Evolutionary conservation across 2,888 invertebrate species (phyloP).

Genomic region (Scaptomyza polygonia): DNA sequence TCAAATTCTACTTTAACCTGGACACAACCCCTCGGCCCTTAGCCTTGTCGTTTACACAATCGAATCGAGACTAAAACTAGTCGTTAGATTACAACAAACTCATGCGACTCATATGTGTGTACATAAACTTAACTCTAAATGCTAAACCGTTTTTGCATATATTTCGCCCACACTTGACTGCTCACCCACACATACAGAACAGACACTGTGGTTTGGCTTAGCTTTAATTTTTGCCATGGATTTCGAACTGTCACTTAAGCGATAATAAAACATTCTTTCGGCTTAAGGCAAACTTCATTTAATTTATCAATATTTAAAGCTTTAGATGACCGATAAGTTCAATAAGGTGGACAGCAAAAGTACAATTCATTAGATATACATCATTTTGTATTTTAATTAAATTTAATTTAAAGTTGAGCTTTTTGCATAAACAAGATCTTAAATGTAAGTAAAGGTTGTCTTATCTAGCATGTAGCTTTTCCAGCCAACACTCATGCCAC

Average conservation of each 20-base stretch:
- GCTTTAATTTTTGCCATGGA: slow-evolving; percentile 14
- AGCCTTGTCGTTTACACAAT: slow-evolving; percentile 42
- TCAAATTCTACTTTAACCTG: slow-evolving; percentile 55
- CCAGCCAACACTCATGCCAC: not conserved
- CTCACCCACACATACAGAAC: not conserved
- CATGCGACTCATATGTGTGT: not conserved
- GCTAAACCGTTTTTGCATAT: slow-evolving; percentile 65
- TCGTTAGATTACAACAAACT: not conserved
- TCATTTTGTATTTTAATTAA: not conserved
- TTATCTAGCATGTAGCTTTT: slow-evolving; percentile 23
- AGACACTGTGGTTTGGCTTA: not conserved
- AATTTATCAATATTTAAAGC: not conserved
- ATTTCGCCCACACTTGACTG: slow-evolving; percentile 26
- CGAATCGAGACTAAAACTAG: slow-evolving; percentile 38
- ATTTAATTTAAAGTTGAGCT: not conserved
- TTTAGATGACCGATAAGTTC: not conserved
- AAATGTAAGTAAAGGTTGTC: not conserved
- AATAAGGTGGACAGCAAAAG: not conserved
- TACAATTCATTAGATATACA: not conserved
- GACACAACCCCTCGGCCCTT: slow-evolving; percentile 1
- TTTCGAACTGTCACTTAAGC: slow-evolving; percentile 53
- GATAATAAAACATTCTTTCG: slow-evolving; percentile 25
- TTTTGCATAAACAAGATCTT: too few relatives aligned
- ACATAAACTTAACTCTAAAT: slow-evolving; percentile 17
- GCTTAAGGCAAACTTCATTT: not conserved